Percentiles rank a stretch among this genome's conserved stretches.
phyloP scores from a whole-genome alignment of 2,113 vertebrate species.

The Prunella himalayana region DNA sequence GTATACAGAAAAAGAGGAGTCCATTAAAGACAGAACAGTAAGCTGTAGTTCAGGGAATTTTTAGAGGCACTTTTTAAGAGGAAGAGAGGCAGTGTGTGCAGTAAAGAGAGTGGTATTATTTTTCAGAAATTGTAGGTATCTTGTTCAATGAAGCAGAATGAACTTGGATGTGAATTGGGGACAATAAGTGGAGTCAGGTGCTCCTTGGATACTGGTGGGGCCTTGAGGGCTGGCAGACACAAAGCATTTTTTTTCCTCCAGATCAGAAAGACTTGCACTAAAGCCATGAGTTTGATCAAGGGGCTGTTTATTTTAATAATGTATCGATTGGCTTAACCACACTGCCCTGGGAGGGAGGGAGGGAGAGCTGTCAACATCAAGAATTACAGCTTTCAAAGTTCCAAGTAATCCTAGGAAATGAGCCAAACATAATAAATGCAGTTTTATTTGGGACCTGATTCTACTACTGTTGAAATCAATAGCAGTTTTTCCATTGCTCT shows the following conservation, averaged over 20 bases:
- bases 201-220: not conserved
- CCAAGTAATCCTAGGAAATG: slow-evolving; percentile 58
- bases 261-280: not conserved
- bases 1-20: not conserved
- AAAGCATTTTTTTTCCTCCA: not conserved
- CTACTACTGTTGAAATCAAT: slow-evolving; percentile 47
- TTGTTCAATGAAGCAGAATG: slow-evolving; percentile 2
- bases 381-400: slow-evolving; percentile 52
- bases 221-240: not conserved
- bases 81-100: not conserved
- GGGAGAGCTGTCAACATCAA: slow-evolving; percentile 64
- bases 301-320: slow-evolving; percentile 54
- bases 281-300: slow-evolving; percentile 39
- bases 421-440: slow-evolving; percentile 64
- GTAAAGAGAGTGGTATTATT: not conserved
- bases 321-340: slow-evolving; percentile 44
- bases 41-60: not conserved
- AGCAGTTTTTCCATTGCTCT: slow-evolving; percentile 7
- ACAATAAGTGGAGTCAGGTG: not conserved
- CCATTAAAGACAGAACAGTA: not conserved
- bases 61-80: not conserved
- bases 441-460: not conserved
- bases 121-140: not conserved
- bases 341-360: not conserved
- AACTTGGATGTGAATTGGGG: not conserved